Conservation (phyloP, 2,888 invertebrate species). For the Thelaira solivaga region DNA sequence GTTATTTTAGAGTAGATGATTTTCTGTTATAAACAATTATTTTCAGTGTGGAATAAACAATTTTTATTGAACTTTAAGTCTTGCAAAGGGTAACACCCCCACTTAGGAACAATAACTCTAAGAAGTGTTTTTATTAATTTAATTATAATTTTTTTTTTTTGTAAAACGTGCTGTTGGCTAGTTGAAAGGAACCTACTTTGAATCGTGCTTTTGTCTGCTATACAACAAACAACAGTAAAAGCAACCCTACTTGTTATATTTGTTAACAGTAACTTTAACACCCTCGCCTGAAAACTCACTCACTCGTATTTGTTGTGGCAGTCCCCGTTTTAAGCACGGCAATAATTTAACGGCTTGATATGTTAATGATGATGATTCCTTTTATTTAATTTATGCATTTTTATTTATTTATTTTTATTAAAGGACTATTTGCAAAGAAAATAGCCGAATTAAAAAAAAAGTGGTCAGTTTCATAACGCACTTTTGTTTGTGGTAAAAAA, state of each 20-base stretch:
- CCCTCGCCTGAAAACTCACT: constrained; percentile 49
- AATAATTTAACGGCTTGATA: constrained; percentile 51
- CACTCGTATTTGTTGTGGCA: too few species aligned
- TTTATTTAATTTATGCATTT: constrained; percentile 58
- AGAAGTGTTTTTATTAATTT: too few species aligned
- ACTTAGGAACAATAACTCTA: constrained; percentile 55
- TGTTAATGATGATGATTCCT: constrained; percentile 63
- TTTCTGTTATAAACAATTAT: too few species aligned
- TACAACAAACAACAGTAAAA: not conserved
- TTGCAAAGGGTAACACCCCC: constrained; percentile 3
- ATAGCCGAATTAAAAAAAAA: too few species aligned
- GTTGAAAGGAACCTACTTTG: constrained; percentile 2
- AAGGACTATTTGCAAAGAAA: constrained; percentile 44
- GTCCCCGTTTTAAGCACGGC: not conserved
- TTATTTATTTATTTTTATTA: constrained; percentile 3
- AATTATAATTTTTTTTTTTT: not conserved
- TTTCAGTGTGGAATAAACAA: too few species aligned
- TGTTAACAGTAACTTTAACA: not conserved
- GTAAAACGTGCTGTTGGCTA: not conserved
- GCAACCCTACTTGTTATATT: constrained; percentile 21
- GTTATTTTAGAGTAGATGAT: too few species aligned
- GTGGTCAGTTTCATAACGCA: constrained; percentile 12
- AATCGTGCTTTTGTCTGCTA: not conserved
- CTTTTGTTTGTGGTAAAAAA: constrained; percentile 46
- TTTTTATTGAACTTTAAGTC: constrained; percentile 40